Evolutionary conservation across 2,113 vertebrate species (phyloP), one percentile per base, ranked within the genome.

Genomic region (Peucedramus taeniatus): DNA sequence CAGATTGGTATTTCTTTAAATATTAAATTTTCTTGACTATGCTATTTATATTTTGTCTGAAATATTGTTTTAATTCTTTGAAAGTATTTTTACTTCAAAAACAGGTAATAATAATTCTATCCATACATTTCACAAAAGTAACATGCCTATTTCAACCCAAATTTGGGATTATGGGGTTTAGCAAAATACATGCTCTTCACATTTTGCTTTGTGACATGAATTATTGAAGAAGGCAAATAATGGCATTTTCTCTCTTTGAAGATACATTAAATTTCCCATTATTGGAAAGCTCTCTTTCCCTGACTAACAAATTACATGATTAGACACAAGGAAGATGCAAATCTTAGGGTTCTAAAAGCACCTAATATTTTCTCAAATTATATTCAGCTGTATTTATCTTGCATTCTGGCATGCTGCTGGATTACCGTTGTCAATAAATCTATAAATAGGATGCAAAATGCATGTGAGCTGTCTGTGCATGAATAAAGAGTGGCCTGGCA

Each of bases 291-390:
- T 85, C 50, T 42, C 42, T 61, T 91, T 42, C 47, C 66, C 28
- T 61, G 44, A 92, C 78, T 86, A 70, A 95, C 71, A 95, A 88
- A 95, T 91, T 66, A 71, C 40, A 56, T 2, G 1, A 83, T 56
- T 37, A 87, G 31, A 75, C 64, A 84, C 60, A 71, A 47, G 44
- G 56, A 90, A 85, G 76, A 90, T 90, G 83, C 83, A 92, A 68
- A 89, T 90, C 53, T 78, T 81, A 27, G 30, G 21, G 20, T 75
- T 89, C 76, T 96, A 93, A 96, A 96, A 94, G 93, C 92, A 93
- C 69, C 49, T 93, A 82, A 69, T 89, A 93, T 93, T 95, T 96
- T 84, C 60, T 87, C 31, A 69, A 71, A 78, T 86, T 78, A 84
- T 81, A 87, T 89, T 74, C 28, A 53, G 65, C 47, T 71, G 57